Evolutionary conservation across 2,888 invertebrate species (phyloP).

Genomic region (Diloba caeruleocephala): DNA sequence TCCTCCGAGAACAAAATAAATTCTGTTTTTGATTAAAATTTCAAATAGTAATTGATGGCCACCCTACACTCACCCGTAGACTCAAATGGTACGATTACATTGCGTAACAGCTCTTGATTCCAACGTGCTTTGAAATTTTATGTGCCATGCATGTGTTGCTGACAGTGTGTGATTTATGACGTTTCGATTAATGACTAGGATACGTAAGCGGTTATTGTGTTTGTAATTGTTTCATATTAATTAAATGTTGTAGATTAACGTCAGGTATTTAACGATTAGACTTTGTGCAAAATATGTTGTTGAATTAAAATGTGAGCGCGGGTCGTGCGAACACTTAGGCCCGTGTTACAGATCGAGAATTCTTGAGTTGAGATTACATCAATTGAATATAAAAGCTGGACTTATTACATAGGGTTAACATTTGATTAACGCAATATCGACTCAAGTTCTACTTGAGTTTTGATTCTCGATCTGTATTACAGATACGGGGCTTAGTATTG

Average conservation of each 20-base stretch:
- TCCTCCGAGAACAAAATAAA: too few relatives aligned
- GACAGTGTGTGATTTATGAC: constrained; percentile 22
- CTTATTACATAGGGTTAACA: too few relatives aligned
- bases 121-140: constrained; percentile 55
- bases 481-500: too few relatives aligned
- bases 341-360: too few relatives aligned
- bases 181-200: constrained; percentile 22
- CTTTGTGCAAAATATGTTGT: not conserved
- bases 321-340: too few relatives aligned
- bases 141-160: constrained; percentile 41
- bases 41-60: constrained; percentile 20
- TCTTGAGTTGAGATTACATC: too few relatives aligned
- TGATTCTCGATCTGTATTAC: too few relatives aligned
- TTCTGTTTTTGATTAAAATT: constrained; percentile 11
- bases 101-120: constrained; percentile 44
- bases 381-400: too few relatives aligned
- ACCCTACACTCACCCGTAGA: constrained; percentile 13
- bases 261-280: too few relatives aligned
- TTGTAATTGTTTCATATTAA: not conserved
- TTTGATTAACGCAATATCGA: too few relatives aligned
- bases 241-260: not conserved
- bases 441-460: too few relatives aligned
- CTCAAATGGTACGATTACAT: constrained; percentile 49
- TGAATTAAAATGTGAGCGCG: too few relatives aligned
- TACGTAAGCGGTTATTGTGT: constrained; percentile 1